Evolutionary conservation across 2,888 invertebrate species (phyloP), one percentile per base, ranked within the genome.

Genomic region (Chrysomela aeneicollis): DNA sequence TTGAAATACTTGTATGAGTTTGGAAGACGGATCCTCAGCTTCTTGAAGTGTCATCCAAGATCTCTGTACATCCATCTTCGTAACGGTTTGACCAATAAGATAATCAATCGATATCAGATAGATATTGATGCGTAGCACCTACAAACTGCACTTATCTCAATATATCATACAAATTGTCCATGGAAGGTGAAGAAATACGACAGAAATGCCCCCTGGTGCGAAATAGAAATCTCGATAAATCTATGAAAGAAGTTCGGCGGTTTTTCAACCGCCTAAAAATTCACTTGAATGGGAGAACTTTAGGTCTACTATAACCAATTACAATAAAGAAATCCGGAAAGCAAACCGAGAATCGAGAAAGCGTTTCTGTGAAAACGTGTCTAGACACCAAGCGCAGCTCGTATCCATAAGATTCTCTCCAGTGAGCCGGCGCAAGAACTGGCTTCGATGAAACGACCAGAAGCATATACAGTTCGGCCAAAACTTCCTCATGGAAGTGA

Each of bases 201-300:
- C 17, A 3, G 47, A 10, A 19, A 47, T 19, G 17, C 47, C 15
- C 10, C 47, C 47, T 47, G 47, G 47, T 47, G n/a, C n/a, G 47
- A 10, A 47, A 17, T 10, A 10, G 15, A 47, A 15, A 17, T 19
- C 47, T 47, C 1, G 19, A 47, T 15, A 47, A 17, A 47, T 19
- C 3, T 15, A 3, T 10, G 10, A 47, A 47, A 47, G 47, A 15
- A 47, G 47, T 47, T 47, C 47, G 47, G 8, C 3, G 47, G 18
- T 47, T 47, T 15, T 47, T 47, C 47, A 47, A 47, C 47, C 47
- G 47, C 15, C 47, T 47, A 47, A 47, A 10, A 17, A 15, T 8
- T 47, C 47, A 47, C 15, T 10, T 47, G 47, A 35, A 35, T 35
- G 32, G 32, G 10, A 35, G 10, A 35, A 35, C 32, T 35, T 9